These are phyloP conservation scores for Epicauta chinensis DNA, from an alignment of 1,140 invertebrate species.

Conservation along the genomic window DNA sequence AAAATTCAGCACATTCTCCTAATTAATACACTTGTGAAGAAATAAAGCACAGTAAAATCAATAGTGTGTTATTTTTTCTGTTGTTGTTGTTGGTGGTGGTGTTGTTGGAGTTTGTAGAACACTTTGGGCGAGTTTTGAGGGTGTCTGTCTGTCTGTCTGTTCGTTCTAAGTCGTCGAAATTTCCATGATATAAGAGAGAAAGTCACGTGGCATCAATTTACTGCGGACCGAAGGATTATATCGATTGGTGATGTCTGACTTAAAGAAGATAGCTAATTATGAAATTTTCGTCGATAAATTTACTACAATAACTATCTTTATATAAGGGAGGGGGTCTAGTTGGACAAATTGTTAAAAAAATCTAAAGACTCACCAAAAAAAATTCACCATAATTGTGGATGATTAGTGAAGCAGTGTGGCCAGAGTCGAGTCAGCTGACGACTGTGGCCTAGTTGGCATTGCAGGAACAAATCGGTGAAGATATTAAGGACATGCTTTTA, in stretches of 20 bases:
- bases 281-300: no score
- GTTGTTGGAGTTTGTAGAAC: no score
- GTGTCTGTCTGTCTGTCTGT: neutral
- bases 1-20: neutral
- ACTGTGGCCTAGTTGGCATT: conserved; percentile 25
- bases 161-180: neutral
- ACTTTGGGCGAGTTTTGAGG: no score
- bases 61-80: no score
- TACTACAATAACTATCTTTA: no score
- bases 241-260: conserved; percentile 12
- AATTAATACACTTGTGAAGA: conserved; percentile 7
- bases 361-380: no score
- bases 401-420: conserved; percentile 5
- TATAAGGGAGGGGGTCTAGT: no score
- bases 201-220: conserved; percentile 20
- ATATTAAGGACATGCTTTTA: conserved; percentile 22
- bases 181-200: neutral
- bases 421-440: conserved; percentile 20
- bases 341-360: no score
- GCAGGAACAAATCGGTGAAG: conserved; percentile 22
- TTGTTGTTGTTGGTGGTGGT: no score
- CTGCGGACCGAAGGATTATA: conserved; percentile 18
- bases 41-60: conserved; percentile 15
- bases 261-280: conserved; percentile 9
- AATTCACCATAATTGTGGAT: neutral